Evolutionary conservation across 2,888 invertebrate species (phyloP).

Genomic region (Melieria omissa): DNA sequence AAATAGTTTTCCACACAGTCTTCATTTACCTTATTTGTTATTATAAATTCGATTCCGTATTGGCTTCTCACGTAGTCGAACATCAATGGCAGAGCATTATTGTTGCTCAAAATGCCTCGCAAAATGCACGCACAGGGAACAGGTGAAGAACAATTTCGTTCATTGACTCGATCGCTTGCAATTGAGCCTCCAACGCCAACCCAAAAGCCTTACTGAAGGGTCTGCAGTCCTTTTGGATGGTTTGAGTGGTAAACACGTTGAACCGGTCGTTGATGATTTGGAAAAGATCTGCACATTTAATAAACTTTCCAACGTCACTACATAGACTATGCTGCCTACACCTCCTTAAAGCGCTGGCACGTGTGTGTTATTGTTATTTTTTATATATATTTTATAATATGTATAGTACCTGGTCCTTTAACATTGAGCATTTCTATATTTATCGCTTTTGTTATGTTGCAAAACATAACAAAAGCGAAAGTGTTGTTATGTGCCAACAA

Average conservation of each 20-base stretch:
- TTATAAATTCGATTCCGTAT: not conserved
- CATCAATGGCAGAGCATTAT: not conserved
- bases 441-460: too few relatives aligned
- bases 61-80: not conserved
- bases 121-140: not conserved
- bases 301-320: not conserved
- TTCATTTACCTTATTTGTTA: not conserved
- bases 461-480: too few relatives aligned
- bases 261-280: too few relatives aligned
- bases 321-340: not conserved
- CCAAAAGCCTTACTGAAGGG: not conserved
- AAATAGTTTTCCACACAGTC: not conserved
- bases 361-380: too few relatives aligned
- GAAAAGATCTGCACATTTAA: not conserved
- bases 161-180: not conserved
- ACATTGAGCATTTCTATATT: too few relatives aligned
- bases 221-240: not conserved
- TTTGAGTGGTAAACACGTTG: not conserved
- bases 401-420: too few relatives aligned
- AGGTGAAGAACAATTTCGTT: not conserved
- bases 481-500: too few relatives aligned
- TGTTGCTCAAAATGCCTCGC: not conserved
- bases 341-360: not conserved
- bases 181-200: not conserved
- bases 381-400: too few relatives aligned